Conservation (phyloP, 2,797 vertebrate species). For the Sebastes reedi region DNA sequence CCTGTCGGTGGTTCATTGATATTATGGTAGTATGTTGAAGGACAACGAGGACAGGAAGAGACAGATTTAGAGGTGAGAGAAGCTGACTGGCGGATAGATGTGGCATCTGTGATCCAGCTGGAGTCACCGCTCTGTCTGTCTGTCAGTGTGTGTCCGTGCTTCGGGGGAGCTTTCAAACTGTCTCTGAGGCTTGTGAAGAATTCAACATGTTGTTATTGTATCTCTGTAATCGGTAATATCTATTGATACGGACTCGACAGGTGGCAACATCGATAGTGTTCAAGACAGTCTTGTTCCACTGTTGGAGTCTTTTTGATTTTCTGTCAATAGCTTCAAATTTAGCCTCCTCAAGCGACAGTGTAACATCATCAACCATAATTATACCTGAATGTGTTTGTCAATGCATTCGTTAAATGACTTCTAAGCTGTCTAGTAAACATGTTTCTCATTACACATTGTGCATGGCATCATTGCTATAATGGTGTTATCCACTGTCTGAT, state of each 20-base stretch:
- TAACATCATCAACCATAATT: background rate
- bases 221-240: background rate
- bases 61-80: slow-evolving; percentile 55
- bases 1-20: slow-evolving; percentile 44
- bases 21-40: slow-evolving; percentile 11
- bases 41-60: slow-evolving; percentile 40
- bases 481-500: too few relatives aligned
- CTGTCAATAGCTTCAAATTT: background rate
- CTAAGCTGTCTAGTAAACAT: background rate
- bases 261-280: background rate
- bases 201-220: background rate
- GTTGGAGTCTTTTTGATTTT: slow-evolving; percentile 1
- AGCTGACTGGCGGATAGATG: slow-evolving; percentile 26
- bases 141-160: slow-evolving; percentile 7
- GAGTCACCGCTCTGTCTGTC: slow-evolving; percentile 28
- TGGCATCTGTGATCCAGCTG: slow-evolving; percentile 43
- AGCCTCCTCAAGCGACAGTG: background rate
- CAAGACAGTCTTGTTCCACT: background rate
- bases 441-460: background rate
- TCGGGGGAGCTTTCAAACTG: slow-evolving; percentile 7
- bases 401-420: background rate
- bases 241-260: background rate
- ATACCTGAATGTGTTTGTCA: background rate
- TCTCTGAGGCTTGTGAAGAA: background rate
- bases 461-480: too few relatives aligned